Conservation (phyloP, 2,797 vertebrate genomes). For the Halcyon chelicuti region DNA sequence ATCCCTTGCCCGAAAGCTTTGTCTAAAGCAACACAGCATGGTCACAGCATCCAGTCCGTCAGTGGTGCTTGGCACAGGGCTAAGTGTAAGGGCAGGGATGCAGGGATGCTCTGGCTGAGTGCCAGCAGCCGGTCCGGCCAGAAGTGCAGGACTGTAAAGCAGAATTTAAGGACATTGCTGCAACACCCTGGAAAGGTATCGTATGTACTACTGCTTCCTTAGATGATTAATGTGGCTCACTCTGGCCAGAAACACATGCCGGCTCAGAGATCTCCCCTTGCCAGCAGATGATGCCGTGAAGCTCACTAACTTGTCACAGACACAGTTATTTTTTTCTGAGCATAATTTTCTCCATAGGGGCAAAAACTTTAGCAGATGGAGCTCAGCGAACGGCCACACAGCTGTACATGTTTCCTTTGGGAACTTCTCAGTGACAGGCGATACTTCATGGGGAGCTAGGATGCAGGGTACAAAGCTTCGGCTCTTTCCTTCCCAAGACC, state of each 20-base stretch:
- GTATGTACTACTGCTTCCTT: not conserved
- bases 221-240: not conserved
- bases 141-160: not conserved
- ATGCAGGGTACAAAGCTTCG: not conserved
- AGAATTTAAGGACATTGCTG: not conserved
- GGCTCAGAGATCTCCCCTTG: not conserved
- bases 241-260: not conserved
- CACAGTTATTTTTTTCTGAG: not conserved
- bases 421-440: not conserved
- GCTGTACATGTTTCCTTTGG: not conserved
- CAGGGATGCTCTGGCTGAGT: not conserved
- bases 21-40: not conserved
- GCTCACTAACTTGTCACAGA: not conserved
- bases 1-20: not conserved
- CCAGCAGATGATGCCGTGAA: not conserved
- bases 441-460: not conserved
- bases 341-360: not conserved
- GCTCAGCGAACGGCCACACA: not conserved
- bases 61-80: not conserved
- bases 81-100: not conserved
- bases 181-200: not conserved
- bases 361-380: not conserved
- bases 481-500: not conserved
- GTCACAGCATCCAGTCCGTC: not conserved
- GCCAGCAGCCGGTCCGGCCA: not conserved